A percentile compares a stretch with the other conserved stretches of the same genome.
These are phyloP conservation scores for Drosophila dives DNA, from an alignment of 2,888 invertebrate genomes.

Conservation along the genomic window DNA sequence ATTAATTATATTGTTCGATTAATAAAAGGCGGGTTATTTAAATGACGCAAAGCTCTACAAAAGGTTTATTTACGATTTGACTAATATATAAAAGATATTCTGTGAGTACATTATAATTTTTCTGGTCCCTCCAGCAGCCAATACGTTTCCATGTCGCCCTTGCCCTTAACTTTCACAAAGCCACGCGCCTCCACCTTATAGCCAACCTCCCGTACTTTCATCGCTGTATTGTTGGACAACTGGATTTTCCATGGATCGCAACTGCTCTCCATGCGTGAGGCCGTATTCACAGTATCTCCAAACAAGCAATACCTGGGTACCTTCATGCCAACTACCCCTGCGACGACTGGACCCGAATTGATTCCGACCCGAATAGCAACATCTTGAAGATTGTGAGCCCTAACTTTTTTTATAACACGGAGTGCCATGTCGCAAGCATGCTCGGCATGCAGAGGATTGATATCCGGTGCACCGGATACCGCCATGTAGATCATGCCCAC, in stretches of 20 bases:
- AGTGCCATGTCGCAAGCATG: constrained; percentile 92
- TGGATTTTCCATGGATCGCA: constrained; percentile 90
- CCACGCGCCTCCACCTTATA: constrained; percentile 90
- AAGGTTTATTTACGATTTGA: constrained; percentile 11
- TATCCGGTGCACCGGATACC: constrained; percentile 94
- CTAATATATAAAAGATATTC: neutral
- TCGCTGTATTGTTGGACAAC: constrained; percentile 90
- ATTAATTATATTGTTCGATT: neutral
- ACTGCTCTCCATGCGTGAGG: constrained; percentile 93
- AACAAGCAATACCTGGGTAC: constrained; percentile 95
- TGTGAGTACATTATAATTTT: constrained; percentile 3
- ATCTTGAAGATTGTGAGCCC: constrained; percentile 88
- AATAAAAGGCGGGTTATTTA: neutral
- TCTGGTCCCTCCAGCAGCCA: constrained; percentile 89
- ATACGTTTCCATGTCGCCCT: constrained; percentile 94
- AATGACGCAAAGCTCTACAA: neutral
- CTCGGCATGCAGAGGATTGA: constrained; percentile 90
- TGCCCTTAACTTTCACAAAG: constrained; percentile 92
- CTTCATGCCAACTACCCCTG: constrained; percentile 93
- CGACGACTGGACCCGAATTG: constrained; percentile 95
- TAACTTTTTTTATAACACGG: constrained; percentile 89
- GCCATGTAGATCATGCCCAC: constrained; percentile 97
- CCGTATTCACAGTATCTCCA: constrained; percentile 96
- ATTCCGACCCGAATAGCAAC: constrained; percentile 88
- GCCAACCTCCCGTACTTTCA: constrained; percentile 88